Percentiles rank a stretch among this genome's conserved stretches.
These are phyloP conservation scores for Drosophila baimaii DNA, from an alignment of 1,140 invertebrate genomes.

Conservation along the genomic window DNA sequence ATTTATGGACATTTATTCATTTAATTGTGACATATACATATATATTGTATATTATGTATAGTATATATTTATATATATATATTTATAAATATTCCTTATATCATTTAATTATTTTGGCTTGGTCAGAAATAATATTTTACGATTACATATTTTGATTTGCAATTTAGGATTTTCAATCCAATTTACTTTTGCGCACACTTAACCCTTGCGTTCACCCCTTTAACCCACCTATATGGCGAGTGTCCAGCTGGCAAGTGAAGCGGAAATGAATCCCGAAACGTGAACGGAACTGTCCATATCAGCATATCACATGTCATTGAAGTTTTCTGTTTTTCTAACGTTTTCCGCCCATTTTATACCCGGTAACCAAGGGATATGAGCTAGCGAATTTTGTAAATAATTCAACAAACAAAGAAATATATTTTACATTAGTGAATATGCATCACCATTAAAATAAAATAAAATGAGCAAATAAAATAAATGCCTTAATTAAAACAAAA, in stretches of 20 bases:
- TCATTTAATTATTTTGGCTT: no score
- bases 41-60: no score
- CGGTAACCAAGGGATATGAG: background rate
- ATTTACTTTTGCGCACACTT: constrained; percentile 27
- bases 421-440: no score
- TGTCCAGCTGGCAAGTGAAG: constrained; percentile 45
- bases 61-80: no score
- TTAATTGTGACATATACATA: no score
- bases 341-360: constrained; percentile 1
- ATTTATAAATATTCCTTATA: no score
- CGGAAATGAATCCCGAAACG: constrained; percentile 52
- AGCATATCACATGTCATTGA: constrained; percentile 39
- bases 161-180: background rate
- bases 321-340: constrained; percentile 18
- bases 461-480: background rate
- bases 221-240: constrained; percentile 20
- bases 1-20: no score
- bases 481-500: no score
- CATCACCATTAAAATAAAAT: no score
- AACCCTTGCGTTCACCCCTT: constrained; percentile 17
- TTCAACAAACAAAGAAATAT: no score
- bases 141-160: constrained; percentile 12
- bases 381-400: background rate
- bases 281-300: constrained; percentile 32
- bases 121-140: no score